Evolutionary conservation across 2,113 vertebrate genomes (phyloP), one percentile per base, ranked within the genome.

Genomic region (Barnardius zonarius): DNA sequence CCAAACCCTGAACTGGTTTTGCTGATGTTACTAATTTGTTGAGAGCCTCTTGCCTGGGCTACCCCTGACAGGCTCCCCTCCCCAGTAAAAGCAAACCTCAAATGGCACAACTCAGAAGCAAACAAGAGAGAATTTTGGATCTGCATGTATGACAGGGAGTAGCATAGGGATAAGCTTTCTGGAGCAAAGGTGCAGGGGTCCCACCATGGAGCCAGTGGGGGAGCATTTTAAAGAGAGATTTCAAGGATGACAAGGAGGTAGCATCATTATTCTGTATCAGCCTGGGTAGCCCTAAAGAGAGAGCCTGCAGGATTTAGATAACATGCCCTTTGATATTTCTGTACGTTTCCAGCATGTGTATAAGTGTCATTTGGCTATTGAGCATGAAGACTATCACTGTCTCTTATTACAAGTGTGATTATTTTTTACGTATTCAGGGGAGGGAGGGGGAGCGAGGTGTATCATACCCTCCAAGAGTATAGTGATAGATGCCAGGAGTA

Each of bases 141-240:
- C 17, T 70, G 25, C 6, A 6, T 18, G 0, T 27, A 6, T 3
- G 17, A 10, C 31, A 12, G 5, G 10, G 41, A 72, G 51, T 39
- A 72, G 10, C n/a, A 35, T 30, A 39, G 24, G 30, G 44, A 14
- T 73, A 52, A 41, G 23, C 14, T 30, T 18, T 46, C 11, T 86
- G 44, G 55, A 61, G 15, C 3, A 1, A 0, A 1, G 35, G 11
- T 1, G 2, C 0, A 4, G 22, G 4, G 11, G 6, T 16, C 18
- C 35, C 5, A 2, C 25, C 3, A 4, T 23, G 37, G 18, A 73
- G n/a, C 35, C 24, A 6, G n/a, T 2, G 9, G 44, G 39, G 44
- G 66, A 84, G n/a, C 46, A 8, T 41, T 57, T 39, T 9, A 52
- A 66, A 46, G 35, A 33, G 24, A 76, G 44, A 67, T 72, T 48